Evolutionary conservation across 2,888 invertebrate species (phyloP).

Genomic region (Carterocephalus palaemon): DNA sequence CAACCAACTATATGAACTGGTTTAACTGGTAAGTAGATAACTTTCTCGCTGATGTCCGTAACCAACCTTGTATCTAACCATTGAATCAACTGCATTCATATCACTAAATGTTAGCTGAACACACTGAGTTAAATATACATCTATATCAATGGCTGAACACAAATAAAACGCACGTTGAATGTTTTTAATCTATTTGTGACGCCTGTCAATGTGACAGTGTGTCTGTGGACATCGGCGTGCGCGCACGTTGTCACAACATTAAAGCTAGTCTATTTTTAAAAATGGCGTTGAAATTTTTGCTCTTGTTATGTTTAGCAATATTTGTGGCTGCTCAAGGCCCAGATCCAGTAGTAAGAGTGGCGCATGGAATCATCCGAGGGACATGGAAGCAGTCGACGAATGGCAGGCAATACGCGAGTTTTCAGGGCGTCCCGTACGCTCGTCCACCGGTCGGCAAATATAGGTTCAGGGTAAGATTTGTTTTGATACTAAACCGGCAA

Average conservation of each 20-base stretch:
- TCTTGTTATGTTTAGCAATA: conserved; percentile 36
- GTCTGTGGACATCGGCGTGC: conserved; percentile 29
- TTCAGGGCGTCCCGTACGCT: conserved; percentile 83
- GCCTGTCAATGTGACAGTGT: neutral
- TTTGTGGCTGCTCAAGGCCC: conserved; percentile 42
- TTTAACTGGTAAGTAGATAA: too few species aligned
- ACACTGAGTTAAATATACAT: too few species aligned
- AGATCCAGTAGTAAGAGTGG: conserved; percentile 54
- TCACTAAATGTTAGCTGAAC: too few species aligned
- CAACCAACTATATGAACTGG: too few species aligned
- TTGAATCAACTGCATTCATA: too few species aligned
- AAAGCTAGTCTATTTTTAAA: conserved; percentile 28
- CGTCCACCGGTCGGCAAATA: conserved; percentile 81
- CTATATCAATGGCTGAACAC: too few species aligned
- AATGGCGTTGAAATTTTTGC: conserved; percentile 41
- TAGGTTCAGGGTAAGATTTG: conserved; percentile 74
- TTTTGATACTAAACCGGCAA: too few species aligned
- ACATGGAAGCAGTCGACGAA: conserved; percentile 60
- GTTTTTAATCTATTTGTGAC: neutral
- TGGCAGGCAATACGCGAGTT: conserved; percentile 75
- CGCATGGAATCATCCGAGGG: conserved; percentile 58
- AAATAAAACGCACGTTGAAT: too few species aligned
- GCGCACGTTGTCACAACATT: conserved; percentile 37
- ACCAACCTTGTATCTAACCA: too few species aligned
- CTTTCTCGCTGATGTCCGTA: too few species aligned